Evolutionary conservation across 2,888 invertebrate species (phyloP).

Genomic region (Scaeva pyrastri): DNA sequence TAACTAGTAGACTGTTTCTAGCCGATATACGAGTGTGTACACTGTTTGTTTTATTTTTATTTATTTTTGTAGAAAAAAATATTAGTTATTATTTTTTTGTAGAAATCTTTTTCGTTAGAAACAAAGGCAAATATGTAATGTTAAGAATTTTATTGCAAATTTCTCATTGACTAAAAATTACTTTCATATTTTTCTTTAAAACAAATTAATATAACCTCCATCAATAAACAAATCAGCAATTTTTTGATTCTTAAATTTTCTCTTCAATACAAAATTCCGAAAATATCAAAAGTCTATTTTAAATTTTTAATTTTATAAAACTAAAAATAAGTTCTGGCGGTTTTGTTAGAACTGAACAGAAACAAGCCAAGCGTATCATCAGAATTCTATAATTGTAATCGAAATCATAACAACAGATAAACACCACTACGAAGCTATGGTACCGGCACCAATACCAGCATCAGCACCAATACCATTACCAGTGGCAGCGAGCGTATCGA

Average conservation of each 20-base stretch:
- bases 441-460: no score
- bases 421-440: background rate
- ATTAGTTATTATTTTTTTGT: no score
- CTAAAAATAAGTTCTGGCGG: slow-evolving; percentile 1
- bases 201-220: background rate
- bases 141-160: background rate
- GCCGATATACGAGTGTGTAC: background rate
- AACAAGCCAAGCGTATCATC: slow-evolving; percentile 1
- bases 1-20: background rate
- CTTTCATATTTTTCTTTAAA: no score
- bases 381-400: slow-evolving; percentile 30
- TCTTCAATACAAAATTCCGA: slow-evolving; percentile 9
- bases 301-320: slow-evolving; percentile 14
- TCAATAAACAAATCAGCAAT: slow-evolving; percentile 3
- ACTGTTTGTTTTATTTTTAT: no score
- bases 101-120: no score
- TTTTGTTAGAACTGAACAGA: background rate
- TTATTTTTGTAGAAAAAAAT: no score
- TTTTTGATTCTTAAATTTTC: background rate
- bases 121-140: background rate
- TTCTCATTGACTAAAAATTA: no score
- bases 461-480: background rate
- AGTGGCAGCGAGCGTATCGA: no score
- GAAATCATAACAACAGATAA: slow-evolving; percentile 9
- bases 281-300: background rate